phyloP scores from a whole-genome alignment of 2,797 vertebrate species.

The Melanotaenia pygmaea region DNA sequence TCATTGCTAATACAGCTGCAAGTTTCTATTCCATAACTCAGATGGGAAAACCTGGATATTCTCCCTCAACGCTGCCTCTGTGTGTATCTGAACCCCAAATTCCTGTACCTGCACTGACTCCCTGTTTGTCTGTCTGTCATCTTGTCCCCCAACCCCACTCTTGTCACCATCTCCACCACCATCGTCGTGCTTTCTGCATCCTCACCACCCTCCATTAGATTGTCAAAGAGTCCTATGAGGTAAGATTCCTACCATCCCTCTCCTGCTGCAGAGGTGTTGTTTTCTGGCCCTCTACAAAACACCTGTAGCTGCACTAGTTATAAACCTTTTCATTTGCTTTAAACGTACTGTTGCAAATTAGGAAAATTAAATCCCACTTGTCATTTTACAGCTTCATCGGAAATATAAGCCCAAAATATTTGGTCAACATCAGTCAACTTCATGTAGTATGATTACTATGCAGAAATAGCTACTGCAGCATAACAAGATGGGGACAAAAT shows the following conservation, averaged over 20 bases:
- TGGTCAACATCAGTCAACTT: not conserved
- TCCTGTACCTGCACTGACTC: slow-evolving; percentile 78
- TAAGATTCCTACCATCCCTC: slow-evolving; percentile 89
- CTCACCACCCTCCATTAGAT: slow-evolving; percentile 96
- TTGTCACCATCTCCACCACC: slow-evolving; percentile 86
- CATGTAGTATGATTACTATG: not conserved
- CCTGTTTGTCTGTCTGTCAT: slow-evolving; percentile 73
- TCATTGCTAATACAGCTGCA: slow-evolving; percentile 1
- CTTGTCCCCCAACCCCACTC: slow-evolving; percentile 48
- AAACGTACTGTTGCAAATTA: not conserved
- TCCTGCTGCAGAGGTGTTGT: slow-evolving; percentile 23
- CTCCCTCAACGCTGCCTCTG: slow-evolving; percentile 43
- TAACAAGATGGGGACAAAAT: not conserved
- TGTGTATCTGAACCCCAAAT: slow-evolving; percentile 74
- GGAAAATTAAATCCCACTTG: not conserved
- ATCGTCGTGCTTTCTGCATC: slow-evolving; percentile 97
- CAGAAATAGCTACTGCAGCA: not conserved
- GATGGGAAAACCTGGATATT: slow-evolving; percentile 14
- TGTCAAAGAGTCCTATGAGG: slow-evolving; percentile 99
- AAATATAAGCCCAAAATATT: not conserved
- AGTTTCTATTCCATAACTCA: slow-evolving; percentile 14
- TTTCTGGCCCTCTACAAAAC: slow-evolving; percentile 38
- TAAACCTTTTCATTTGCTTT: not conserved
- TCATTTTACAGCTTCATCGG: not conserved
- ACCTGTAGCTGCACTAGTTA: not conserved